These are phyloP conservation scores for Euclidia mi DNA, from an alignment of 2,888 invertebrate genomes.

Conservation along the genomic window DNA sequence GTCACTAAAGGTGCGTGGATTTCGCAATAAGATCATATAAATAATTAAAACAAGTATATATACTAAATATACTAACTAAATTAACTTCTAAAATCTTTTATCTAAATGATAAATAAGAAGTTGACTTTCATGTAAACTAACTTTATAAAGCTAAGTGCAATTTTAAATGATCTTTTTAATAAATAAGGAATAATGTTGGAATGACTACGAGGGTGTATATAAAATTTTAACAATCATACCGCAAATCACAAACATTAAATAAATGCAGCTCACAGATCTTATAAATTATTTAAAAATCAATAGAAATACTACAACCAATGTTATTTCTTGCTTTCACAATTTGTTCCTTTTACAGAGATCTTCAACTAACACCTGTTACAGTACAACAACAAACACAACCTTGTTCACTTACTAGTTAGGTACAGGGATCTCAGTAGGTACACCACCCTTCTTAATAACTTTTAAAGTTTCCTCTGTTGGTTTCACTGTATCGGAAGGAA, in stretches of 20 bases:
- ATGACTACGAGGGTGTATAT: slow-evolving; percentile 27
- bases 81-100: not conserved
- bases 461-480: slow-evolving; percentile 89
- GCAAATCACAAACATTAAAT: slow-evolving; percentile 31
- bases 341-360: slow-evolving; percentile 53
- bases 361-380: slow-evolving; percentile 43
- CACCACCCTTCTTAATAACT: slow-evolving; percentile 90
- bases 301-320: slow-evolving; percentile 44
- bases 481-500: slow-evolving; percentile 87
- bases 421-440: slow-evolving; percentile 82
- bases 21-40: slow-evolving; percentile 1
- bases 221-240: slow-evolving; percentile 24
- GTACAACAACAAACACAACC: slow-evolving; percentile 43
- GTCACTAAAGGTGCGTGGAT: slow-evolving; percentile 9
- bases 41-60: not conserved
- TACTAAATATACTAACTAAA: not conserved
- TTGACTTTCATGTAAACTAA: not conserved
- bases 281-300: slow-evolving; percentile 21
- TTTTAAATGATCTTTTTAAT: not conserved
- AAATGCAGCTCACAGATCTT: slow-evolving; percentile 39
- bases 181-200: slow-evolving; percentile 26
- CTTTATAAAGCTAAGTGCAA: slow-evolving; percentile 3
- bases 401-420: slow-evolving; percentile 65
- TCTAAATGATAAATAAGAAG: not conserved
- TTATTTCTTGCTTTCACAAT: slow-evolving; percentile 26